Base-by-base conservation (phyloP, 2,113 vertebrate genomes). In the Phoenicopterus ruber region DNA sequence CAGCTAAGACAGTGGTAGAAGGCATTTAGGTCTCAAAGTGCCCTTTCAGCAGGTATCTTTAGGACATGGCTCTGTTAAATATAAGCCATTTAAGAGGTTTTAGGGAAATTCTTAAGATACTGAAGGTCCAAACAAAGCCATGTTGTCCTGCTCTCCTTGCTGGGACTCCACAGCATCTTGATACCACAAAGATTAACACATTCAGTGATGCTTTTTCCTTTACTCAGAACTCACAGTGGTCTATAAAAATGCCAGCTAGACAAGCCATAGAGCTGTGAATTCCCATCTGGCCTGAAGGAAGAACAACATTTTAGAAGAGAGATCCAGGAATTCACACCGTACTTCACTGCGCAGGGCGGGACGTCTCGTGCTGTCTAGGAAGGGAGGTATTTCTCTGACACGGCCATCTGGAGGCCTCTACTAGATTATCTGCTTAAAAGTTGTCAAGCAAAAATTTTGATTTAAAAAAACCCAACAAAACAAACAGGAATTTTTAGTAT, bases 361-460 rank as follows among this genome's bases (percentile, higher is more conserved):
- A 93, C 67, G 50, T 58, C n/a, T 93, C 38, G 54, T 26, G 46
- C 87, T 94, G 57, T 87, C 93, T 70, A 80, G 50, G 76, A 92
- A 88, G 50, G 40, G 54, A 69, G 0, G 3, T 11, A 13, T 69
- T 88, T 91, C 61, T 76, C 52, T 74, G 44, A 40, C 34, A 6
- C 5, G 52, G 78, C 83, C 76, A 84, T 42, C 83, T 94, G 67
- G 69, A 92, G 46, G 47, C 73, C 61, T 95, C 57, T 55, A 25
- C 52, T 32, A 54, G 38, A 32, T 34, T 32, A 59, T 54, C 59
- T 81, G 47, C 19, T 76, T 61, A 62, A 36, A 87, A 87, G 49
- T 16, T 47, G 7, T 52, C 81, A 89, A 86, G 87, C 26, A 72
- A 76, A 79, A 93, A 12, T 29, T 52, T 78, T 12, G 1, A 73